These are phyloP conservation scores for Eulemur macaco DNA, from an alignment of 2,113 vertebrate genomes.

Conservation along the genomic window DNA sequence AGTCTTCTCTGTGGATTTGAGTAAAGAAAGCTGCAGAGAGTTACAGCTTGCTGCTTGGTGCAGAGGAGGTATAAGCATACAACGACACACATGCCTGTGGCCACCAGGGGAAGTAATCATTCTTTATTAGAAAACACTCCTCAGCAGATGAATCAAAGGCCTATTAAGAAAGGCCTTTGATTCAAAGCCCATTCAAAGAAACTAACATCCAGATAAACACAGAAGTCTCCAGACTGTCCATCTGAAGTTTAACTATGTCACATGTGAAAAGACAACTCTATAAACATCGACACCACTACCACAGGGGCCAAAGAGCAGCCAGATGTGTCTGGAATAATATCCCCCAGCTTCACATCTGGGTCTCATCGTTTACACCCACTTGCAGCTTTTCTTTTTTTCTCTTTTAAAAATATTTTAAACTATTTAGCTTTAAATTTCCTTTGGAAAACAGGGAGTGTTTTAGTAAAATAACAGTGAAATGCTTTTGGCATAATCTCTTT, in stretches of 20 bases:
- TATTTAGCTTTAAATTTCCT: slow-evolving; percentile 43
- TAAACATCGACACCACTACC: slow-evolving; percentile 51
- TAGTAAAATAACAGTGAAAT: slow-evolving; percentile 30
- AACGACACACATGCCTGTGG: neutral
- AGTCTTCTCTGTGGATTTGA: neutral
- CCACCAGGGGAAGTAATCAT: slow-evolving; percentile 50
- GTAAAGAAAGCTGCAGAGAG: slow-evolving; percentile 32
- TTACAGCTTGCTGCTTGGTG: neutral
- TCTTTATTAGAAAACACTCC: slow-evolving; percentile 68
- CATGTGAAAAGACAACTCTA: slow-evolving; percentile 56
- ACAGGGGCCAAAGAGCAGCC: slow-evolving; percentile 33
- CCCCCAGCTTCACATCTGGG: slow-evolving; percentile 66
- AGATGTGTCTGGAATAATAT: slow-evolving; percentile 46
- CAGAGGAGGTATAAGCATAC: neutral
- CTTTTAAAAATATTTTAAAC: slow-evolving; percentile 60
- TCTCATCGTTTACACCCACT: slow-evolving; percentile 62
- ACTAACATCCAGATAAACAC: slow-evolving; percentile 72
- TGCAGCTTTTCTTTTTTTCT: slow-evolving; percentile 40
- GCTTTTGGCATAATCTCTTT: slow-evolving; percentile 1
- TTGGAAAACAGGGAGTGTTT: slow-evolving; percentile 36
- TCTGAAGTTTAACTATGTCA: slow-evolving; percentile 66
- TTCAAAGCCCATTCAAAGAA: slow-evolving; percentile 62
- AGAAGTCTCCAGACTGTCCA: slow-evolving; percentile 73
- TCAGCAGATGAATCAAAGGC: slow-evolving; percentile 58
- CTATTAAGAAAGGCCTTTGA: slow-evolving; percentile 61